Conservation (phyloP, 2,797 vertebrate species). For the Phrynocephalus guinanensis region DNA sequence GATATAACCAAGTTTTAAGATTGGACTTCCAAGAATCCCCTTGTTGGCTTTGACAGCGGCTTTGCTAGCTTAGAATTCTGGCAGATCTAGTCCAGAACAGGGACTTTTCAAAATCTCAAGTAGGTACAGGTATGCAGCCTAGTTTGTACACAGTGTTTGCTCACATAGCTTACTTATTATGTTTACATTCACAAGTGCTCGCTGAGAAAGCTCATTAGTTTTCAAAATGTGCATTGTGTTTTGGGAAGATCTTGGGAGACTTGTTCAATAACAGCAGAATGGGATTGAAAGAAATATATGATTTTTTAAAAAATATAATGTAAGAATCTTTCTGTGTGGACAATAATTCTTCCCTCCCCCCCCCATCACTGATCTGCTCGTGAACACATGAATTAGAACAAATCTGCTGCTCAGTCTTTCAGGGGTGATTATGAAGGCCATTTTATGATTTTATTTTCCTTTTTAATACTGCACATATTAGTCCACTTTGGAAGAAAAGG, state of each 20-base stretch:
- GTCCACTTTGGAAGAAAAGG: slow-evolving; percentile 48
- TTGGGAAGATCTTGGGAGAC: not conserved
- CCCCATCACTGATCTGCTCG: not conserved
- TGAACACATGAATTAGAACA: not conserved
- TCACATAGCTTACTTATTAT: not conserved
- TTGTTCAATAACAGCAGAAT: not conserved
- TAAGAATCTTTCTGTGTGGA: not conserved
- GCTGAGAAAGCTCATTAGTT: not conserved
- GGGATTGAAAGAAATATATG: not conserved
- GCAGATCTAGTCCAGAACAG: too few species aligned
- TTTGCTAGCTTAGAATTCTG: too few species aligned
- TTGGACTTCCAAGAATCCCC: too few species aligned
- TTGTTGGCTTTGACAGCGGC: too few species aligned
- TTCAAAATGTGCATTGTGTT: not conserved
- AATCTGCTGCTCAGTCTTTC: not conserved
- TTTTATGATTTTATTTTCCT: slow-evolving; percentile 23
- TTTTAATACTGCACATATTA: slow-evolving; percentile 33
- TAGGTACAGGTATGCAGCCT: too few species aligned
- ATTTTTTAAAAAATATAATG: not conserved
- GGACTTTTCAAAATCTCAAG: too few species aligned
- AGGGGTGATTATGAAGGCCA: not conserved
- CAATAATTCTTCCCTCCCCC: not conserved
- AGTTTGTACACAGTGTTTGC: not conserved
- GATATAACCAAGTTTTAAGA: too few species aligned
- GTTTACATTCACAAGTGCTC: not conserved